Evolutionary conservation across 1,140 invertebrate species (phyloP), one percentile per base, ranked within the genome.

Genomic region (Camponotus pennsylvanicus): DNA sequence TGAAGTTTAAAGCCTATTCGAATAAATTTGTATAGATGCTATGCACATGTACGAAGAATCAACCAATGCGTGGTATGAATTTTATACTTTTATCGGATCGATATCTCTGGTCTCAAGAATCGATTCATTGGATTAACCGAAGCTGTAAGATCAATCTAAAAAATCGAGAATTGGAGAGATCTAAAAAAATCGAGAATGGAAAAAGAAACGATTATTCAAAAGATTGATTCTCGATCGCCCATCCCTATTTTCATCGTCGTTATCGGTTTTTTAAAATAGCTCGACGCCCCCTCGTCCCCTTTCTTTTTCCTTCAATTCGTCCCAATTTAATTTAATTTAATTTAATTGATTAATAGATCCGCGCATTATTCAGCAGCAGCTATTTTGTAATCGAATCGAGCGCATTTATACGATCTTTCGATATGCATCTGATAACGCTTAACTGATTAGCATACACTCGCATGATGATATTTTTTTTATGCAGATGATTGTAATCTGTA

Each of bases 191-290:
- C 27, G 27, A 27, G 27, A 27, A 27, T 27, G 0, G 27, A 15
- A 18, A 55, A 55, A 55, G 52, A 55, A 55, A 18, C 52, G 52
- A 55, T 55, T 55, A 0, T 55, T 55, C 15, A 55, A 18, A 55
- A 55, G 13, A 55, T 55, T 3, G 52, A 55, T 55, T 55, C 52
- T 18, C 18, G 52, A 55, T 55, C 52, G 15, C 52, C 15, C 13
- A 55, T 21, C 21, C 21, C 21, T 21, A 21, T 55, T 27, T 27
- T 27, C 27, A 27, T 27, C 49, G 21, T 42, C 21, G 71, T 78
- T 85, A 55, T 69, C 57, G 63, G 57, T 52, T 80, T 71, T 82
- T 69, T 55, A 40, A 67, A 69, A 76, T 42, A 59, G 32, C 76
- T 6, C 34, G 40, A 57, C 63, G 42, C 8, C 37, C 1, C 37